Base-by-base conservation (phyloP, 2,888 invertebrate genomes). In the Melolontha melolontha region DNA sequence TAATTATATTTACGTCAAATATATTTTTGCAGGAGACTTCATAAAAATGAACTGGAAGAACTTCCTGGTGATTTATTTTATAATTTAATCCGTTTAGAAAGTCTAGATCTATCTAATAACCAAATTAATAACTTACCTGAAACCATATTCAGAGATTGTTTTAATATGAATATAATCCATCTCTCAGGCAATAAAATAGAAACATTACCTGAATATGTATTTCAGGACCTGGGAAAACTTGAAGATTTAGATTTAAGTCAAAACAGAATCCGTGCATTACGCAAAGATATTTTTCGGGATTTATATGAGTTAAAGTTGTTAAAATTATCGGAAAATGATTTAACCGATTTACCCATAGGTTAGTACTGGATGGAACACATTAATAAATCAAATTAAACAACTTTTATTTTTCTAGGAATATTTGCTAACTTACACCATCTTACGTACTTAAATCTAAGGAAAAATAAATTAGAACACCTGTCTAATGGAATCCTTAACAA, bases 211-310 rank as follows among this genome's bases (percentile, higher is more conserved):
- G 85, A 86, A 22, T 85, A 85, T 17, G 79, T 88, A 22, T 90
- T 92, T 67, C 78, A 85, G 0, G 87, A 87, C 4, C 83, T 91
- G 27, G 81, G 83, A 7, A 85, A 86, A 1, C 80, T 93, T 14
- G 87, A 88, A 75, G 90, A 91, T 77, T 82, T 94, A 67, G 92
- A 93, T 82, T 81, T 93, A 16, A 89, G 90, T 2, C 87, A 87
- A 68, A 93, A 93, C 80, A 85, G 85, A 75, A 84, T 93, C 71
- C 86, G 86, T 59, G 83, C 81, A 12, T 82, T 93, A 51, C 86
- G 88, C 68, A 86, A 86, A 49, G 85, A 85, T 57, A 83, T 88
- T 0, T 89, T 92, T 75, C 76, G 78, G 5, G 84, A 87, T 55
- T 80, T 92, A 54, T 83, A 79, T 62, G 85, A 85, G 39, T 81